A percentile compares a stretch with the other conserved stretches of the same genome.
Conservation (phyloP, 2,113 vertebrate species). For the Pterocles orientalis region DNA sequence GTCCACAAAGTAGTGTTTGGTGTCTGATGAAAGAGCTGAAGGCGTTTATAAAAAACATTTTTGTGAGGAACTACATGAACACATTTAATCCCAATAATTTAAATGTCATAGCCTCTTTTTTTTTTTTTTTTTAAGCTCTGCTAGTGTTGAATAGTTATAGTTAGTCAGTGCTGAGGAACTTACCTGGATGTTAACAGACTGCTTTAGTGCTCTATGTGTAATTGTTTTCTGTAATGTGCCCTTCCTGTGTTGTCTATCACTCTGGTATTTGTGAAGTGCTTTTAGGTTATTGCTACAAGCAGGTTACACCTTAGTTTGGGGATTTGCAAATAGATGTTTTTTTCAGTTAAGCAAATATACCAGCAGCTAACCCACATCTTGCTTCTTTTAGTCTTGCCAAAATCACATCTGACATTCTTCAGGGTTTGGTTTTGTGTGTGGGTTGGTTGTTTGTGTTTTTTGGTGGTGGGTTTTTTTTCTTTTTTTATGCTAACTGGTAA, state of each 20-base stretch:
- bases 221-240: neutral
- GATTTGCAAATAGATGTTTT: neutral
- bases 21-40: neutral
- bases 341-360: neutral
- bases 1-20: neutral
- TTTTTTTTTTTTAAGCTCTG: neutral
- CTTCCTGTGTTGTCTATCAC: neutral
- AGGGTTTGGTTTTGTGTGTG: neutral
- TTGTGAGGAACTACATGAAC: neutral
- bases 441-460: neutral
- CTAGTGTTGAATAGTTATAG: neutral
- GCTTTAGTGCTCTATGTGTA: neutral
- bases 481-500: neutral
- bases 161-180: conserved; percentile 13
- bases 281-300: neutral
- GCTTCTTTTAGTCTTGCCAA: neutral
- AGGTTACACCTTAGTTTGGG: neutral
- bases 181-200: neutral
- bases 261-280: neutral
- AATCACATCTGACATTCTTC: neutral
- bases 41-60: neutral
- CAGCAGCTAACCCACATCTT: neutral
- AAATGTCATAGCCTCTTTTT: neutral
- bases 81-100: neutral
- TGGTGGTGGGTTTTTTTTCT: no score